Evolutionary conservation across 2,113 vertebrate species (phyloP).

Genomic region (Equus quagga): DNA sequence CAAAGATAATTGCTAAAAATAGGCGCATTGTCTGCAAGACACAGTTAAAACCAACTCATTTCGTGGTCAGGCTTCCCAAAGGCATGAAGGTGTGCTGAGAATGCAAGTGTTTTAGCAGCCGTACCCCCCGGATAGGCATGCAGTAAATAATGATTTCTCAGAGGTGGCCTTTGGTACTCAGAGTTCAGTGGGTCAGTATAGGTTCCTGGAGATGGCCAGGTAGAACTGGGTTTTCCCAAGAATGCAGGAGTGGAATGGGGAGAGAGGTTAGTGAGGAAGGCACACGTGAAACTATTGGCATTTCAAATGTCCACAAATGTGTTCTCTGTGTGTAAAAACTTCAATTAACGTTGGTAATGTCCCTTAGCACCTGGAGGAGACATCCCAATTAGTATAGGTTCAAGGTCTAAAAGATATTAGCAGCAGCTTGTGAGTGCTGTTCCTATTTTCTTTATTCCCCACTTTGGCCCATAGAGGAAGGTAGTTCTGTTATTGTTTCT

Average conservation of each 20-base stretch:
- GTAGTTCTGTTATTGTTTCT: not conserved
- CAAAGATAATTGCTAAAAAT: constrained; percentile 80
- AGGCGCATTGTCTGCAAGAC: constrained; percentile 53
- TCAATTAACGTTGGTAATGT: not conserved
- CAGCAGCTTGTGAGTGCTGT: not conserved
- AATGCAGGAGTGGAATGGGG: not conserved
- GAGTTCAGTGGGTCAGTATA: not conserved
- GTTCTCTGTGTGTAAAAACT: not conserved
- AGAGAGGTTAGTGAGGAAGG: not conserved
- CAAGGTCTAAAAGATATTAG: not conserved
- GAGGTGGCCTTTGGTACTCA: not conserved
- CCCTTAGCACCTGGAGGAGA: not conserved
- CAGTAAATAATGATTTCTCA: constrained; percentile 3
- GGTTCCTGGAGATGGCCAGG: not conserved
- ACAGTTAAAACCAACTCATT: constrained; percentile 70
- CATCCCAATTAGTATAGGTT: not conserved
- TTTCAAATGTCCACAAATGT: not conserved
- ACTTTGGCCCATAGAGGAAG: not conserved
- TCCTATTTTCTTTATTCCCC: not conserved
- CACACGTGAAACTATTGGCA: not conserved
- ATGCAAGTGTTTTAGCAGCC: not conserved
- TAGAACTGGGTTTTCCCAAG: not conserved
- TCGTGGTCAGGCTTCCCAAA: constrained; percentile 63
- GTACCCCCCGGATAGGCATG: accelerated
- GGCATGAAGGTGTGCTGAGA: constrained; percentile 37